These are phyloP conservation scores for Lumbricus terrestris DNA, from an alignment of 2,888 invertebrate genomes.

Conservation along the genomic window DNA sequence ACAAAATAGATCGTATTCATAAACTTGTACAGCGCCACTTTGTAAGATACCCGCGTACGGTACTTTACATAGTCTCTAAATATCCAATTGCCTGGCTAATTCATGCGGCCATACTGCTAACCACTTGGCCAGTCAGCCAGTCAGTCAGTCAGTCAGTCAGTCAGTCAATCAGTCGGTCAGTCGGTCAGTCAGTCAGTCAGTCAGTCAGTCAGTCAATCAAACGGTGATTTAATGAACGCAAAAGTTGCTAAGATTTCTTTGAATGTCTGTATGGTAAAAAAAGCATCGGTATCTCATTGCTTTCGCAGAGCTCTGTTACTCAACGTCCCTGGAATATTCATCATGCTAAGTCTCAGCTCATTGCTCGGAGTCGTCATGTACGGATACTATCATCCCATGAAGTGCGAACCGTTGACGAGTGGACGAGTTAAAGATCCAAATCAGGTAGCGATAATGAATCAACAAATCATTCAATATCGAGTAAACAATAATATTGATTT, in stretches of 20 bases:
- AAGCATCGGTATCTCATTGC: background rate
- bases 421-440: slow-evolving; percentile 42
- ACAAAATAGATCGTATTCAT: too few relatives aligned
- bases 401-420: slow-evolving; percentile 46
- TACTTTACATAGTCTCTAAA: too few relatives aligned
- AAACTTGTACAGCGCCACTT: too few relatives aligned
- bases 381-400: slow-evolving; percentile 43
- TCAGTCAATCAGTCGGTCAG: too few relatives aligned
- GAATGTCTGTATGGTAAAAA: background rate
- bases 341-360: slow-evolving; percentile 46
- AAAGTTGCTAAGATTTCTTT: background rate
- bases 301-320: slow-evolving; percentile 43
- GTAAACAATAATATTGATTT: too few relatives aligned
- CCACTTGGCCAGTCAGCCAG: too few relatives aligned
- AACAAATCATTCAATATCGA: too few relatives aligned
- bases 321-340: slow-evolving; percentile 45
- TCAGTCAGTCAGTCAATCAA: background rate
- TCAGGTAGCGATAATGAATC: slow-evolving; percentile 37
- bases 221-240: background rate
- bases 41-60: too few relatives aligned
- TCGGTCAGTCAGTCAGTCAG: too few relatives aligned
- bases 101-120: too few relatives aligned
- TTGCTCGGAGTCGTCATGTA: slow-evolving; percentile 46
- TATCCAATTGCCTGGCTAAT: too few relatives aligned
- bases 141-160: too few relatives aligned